Conservation (phyloP, 1,140 invertebrate species). For the Lycorma delicatula region DNA sequence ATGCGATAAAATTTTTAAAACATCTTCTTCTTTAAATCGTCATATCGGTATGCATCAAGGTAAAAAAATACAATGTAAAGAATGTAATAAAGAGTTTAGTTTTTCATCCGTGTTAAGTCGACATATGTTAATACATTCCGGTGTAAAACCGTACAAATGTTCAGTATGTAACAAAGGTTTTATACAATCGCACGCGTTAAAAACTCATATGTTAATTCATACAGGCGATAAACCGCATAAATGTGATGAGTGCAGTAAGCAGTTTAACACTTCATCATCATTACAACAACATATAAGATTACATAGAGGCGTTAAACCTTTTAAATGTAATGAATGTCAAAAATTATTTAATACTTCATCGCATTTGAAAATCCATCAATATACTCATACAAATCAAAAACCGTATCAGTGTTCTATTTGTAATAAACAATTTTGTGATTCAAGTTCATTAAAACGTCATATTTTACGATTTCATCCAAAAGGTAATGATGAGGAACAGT, state of each 20-base stretch:
- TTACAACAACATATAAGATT: not conserved
- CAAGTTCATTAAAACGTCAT: not conserved
- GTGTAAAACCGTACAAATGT: not conserved
- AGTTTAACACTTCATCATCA: too few species aligned
- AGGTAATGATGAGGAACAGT: too few species aligned
- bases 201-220: not conserved
- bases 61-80: not conserved
- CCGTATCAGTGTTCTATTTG: conserved; percentile 14
- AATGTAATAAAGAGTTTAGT: not conserved
- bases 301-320: not conserved
- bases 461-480: not conserved
- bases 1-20: not conserved
- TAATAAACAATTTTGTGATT: conserved; percentile 14
- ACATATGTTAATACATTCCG: not conserved
- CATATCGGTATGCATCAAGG: not conserved
- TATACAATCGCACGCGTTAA: not conserved
- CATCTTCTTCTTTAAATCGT: not conserved
- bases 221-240: not conserved
- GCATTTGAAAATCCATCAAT: not conserved
- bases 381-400: not conserved
- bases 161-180: not conserved
- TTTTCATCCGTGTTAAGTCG: not conserved
- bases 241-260: not conserved
- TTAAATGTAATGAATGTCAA: not conserved
- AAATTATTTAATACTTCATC: not conserved